Evolutionary conservation across 2,113 vertebrate species (phyloP).

Genomic region (Lichenostomus cassidix): DNA sequence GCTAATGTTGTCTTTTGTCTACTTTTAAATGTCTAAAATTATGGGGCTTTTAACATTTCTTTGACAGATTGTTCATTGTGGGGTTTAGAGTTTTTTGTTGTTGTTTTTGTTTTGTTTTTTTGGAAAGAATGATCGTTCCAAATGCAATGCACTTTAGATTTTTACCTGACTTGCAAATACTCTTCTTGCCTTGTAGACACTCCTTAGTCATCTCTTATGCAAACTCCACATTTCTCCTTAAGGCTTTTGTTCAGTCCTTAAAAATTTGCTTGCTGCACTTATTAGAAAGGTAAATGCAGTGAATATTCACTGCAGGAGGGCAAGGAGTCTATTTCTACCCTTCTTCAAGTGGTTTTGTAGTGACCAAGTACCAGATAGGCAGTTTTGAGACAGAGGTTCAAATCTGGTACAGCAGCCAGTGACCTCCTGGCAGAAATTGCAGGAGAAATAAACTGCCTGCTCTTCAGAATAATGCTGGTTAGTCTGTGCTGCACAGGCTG

Average conservation of each 20-base stretch:
- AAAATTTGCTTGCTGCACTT: neutral
- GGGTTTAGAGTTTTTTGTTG: too few relatives aligned
- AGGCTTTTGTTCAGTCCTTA: neutral
- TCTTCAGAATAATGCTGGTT: neutral
- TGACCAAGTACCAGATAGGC: neutral
- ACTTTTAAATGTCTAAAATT: neutral
- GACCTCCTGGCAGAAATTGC: neutral
- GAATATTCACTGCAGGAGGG: neutral
- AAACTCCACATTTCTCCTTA: neutral
- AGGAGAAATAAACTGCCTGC: neutral
- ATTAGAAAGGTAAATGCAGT: neutral
- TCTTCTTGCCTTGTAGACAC: neutral
- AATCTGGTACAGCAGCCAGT: neutral
- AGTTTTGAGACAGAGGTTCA: neutral
- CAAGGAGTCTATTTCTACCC: neutral
- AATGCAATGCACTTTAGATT: neutral
- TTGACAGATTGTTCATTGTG: neutral
- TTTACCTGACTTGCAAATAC: neutral
- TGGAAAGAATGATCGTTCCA: neutral
- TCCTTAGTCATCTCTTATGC: neutral
- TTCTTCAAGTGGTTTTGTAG: neutral
- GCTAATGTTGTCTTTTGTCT: slow-evolving; percentile 11
- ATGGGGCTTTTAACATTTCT: neutral
- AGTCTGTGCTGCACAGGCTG: neutral
- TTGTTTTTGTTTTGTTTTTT: neutral